Conservation (phyloP, 1,140 invertebrate genomes). For the Nephila pilipes region DNA sequence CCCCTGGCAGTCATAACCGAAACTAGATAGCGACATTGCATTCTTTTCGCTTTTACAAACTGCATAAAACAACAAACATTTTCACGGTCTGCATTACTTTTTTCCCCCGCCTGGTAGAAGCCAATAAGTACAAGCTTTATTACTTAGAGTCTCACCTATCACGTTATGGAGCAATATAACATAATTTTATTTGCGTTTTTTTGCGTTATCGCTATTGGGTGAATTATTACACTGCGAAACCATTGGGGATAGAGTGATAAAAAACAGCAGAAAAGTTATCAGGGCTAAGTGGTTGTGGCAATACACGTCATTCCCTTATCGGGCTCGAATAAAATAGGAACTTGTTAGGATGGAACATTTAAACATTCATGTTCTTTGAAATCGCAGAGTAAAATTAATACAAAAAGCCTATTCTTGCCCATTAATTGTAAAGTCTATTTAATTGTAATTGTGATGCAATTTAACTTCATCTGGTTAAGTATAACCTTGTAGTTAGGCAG, state of each 20-base stretch:
- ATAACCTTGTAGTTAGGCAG: too few relatives aligned
- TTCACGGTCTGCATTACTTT: neutral
- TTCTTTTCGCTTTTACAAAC: neutral
- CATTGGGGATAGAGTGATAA: neutral
- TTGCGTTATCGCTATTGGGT: neutral
- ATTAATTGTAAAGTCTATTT: neutral
- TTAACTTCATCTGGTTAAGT: neutral
- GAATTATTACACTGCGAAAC: neutral
- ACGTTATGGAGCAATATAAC: neutral
- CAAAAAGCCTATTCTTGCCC: too few relatives aligned
- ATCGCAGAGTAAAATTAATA: too few relatives aligned
- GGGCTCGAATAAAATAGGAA: neutral
- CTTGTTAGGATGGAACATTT: neutral
- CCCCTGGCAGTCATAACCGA: neutral
- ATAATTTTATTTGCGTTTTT: neutral
- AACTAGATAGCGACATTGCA: neutral
- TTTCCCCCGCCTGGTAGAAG: neutral
- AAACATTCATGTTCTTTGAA: too few relatives aligned
- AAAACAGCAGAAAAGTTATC: conserved; percentile 16
- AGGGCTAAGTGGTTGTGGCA: neutral
- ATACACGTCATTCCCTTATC: conserved; percentile 4
- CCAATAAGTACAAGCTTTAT: conserved; percentile 23
- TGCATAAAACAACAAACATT: conserved; percentile 7
- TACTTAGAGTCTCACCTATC: neutral
- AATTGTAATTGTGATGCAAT: neutral